phyloP scores from a whole-genome alignment of 2,113 vertebrate genomes.

The Tauraco erythrolophus region DNA sequence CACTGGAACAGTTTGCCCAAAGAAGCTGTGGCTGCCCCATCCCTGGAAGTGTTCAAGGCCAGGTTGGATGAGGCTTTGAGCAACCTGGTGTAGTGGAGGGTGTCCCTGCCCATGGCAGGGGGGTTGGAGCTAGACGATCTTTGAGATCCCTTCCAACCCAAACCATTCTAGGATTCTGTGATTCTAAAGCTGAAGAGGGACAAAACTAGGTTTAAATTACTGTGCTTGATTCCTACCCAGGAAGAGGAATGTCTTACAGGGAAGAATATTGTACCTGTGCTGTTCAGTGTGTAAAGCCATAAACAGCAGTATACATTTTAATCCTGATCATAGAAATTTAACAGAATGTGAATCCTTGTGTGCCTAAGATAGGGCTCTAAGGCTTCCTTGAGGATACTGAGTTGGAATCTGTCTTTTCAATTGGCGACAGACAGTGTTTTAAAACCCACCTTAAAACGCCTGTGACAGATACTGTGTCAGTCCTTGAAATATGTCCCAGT shows the following conservation, averaged over 20 bases:
- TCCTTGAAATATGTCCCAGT: not conserved
- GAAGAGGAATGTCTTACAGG: not conserved
- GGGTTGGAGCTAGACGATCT: too few species aligned
- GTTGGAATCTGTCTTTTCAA: not conserved
- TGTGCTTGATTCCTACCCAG: not conserved
- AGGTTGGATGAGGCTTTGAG: too few species aligned
- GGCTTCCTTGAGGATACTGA: not conserved
- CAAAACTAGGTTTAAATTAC: not conserved
- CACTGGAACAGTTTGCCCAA: too few species aligned
- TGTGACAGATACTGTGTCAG: not conserved
- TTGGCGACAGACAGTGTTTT: not conserved
- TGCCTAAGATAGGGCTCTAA: not conserved
- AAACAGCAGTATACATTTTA: not conserved
- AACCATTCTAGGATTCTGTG: too few species aligned
- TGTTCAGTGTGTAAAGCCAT: not conserved
- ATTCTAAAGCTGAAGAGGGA: not conserved
- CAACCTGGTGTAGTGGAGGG: too few species aligned
- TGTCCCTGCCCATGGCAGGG: too few species aligned
- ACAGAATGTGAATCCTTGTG: not conserved
- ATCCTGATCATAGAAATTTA: not conserved
- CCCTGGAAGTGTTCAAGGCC: too few species aligned
- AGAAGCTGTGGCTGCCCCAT: too few species aligned
- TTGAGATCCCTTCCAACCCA: too few species aligned
- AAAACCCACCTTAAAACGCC: not conserved
- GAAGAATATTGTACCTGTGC: not conserved